Evolutionary conservation across 1,140 invertebrate species (phyloP), one percentile per base, ranked within the genome.

Genomic region (Leptoteleia sp.): DNA sequence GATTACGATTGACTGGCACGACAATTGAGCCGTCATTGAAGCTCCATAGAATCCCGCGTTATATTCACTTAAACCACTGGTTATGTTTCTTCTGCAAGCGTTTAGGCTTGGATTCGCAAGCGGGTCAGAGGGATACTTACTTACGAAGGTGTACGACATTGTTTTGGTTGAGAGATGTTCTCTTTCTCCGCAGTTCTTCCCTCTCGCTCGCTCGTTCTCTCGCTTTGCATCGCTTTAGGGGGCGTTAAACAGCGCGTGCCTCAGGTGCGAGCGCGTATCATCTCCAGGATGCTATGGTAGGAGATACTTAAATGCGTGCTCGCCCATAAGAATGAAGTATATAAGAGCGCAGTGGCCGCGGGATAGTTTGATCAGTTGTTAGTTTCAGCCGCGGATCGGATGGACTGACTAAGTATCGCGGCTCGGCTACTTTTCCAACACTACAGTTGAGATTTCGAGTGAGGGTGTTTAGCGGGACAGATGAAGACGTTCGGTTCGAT

Each of bases 201-300:
- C 43, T 78, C 35, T 71, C 38, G 33, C 57, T 47, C 16, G 38
- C 43, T 61, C 40, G 73, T 61, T 76, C 62, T 76, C 64, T 61
- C 62, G 31, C 57, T 71, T 64, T 48, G 64, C 55, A 55, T 50
- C 31, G 48, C 67, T 75, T 62, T 70, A 54, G 70, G 57, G 82
- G 82, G 85, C 85, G 87, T 83, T 87, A 90, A 89, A 89, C 87
- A 89, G 88, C 86, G 86, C 88, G 86, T 88, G 86, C 81, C 85
- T 87, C 79, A 83, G 81, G 79, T 70, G 83, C 77, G 68, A 82
- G 77, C 73, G 67, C 45, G 43, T 81, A 72, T 73, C 52, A 76
- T 76, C 71, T 59, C 55, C 75, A 71, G 75, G 79, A 71, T 72
- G 72, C 52, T n/a, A 76, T 81, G 76, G 80, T 73, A 81, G 76